These are phyloP conservation scores for Cheirogaleus major DNA, from an alignment of 2,797 vertebrate genomes.

Conservation along the genomic window DNA sequence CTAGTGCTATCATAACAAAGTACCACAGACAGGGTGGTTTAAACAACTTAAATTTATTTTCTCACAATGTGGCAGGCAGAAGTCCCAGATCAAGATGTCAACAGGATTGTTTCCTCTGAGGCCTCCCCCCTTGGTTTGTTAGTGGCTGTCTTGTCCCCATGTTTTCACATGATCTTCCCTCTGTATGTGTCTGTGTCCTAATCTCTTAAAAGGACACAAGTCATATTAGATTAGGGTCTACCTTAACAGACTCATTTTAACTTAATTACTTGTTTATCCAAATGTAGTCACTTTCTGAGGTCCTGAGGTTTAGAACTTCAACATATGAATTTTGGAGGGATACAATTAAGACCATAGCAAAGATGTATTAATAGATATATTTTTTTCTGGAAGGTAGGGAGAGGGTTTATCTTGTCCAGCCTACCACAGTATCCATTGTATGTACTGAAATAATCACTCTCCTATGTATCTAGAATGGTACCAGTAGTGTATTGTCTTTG, in stretches of 20 bases:
- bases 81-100: not conserved
- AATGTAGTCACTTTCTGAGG: not conserved
- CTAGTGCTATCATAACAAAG: not conserved
- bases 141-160: not conserved
- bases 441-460: not conserved
- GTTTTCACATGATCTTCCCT: not conserved
- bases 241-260: not conserved
- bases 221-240: not conserved
- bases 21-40: not conserved
- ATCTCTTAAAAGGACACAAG: not conserved
- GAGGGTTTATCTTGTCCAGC: accelerated
- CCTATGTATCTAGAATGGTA: not conserved
- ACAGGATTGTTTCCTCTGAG: not conserved
- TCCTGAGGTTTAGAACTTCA: not conserved
- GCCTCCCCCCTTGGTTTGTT: no score
- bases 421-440: not conserved
- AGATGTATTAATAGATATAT: not conserved
- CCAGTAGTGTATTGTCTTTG: not conserved
- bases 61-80: not conserved
- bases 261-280: not conserved
- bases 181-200: not conserved
- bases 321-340: not conserved
- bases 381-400: accelerated
- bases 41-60: not conserved
- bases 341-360: not conserved